Percentiles rank a stretch among this genome's conserved stretches.
Evolutionary conservation across 2,888 invertebrate genomes (phyloP).

Genomic region (Gymnoscelis rufifasciata): DNA sequence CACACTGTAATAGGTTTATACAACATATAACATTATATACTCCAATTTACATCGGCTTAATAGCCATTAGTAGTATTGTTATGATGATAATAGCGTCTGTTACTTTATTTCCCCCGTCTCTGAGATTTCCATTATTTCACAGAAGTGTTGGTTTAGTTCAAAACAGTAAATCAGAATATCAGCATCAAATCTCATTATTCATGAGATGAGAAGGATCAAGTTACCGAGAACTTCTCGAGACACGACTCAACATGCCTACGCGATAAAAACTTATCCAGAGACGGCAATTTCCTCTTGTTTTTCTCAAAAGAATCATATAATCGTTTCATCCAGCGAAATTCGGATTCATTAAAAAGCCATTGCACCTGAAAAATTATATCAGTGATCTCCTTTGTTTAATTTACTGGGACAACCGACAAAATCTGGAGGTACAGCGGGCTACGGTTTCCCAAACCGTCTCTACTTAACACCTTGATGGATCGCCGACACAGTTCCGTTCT

Average conservation of each 20-base stretch:
- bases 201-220: conserved; percentile 8
- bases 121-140: too few species aligned
- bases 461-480: conserved; percentile 77
- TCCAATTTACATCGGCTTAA: conserved; percentile 2
- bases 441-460: conserved; percentile 67
- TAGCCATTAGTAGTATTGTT: not conserved
- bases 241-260: conserved; percentile 1
- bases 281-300: conserved; percentile 7
- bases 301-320: conserved; percentile 8
- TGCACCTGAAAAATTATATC: conserved; percentile 58
- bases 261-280: conserved; percentile 3
- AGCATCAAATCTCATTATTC: conserved; percentile 6
- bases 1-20: conserved; percentile 20
- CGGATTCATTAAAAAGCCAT: conserved; percentile 22
- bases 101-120: too few species aligned
- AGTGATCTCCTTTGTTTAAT: conserved; percentile 72
- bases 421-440: conserved; percentile 68
- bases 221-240: conserved; percentile 1
- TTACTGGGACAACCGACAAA: conserved; percentile 70
- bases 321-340: conserved; percentile 13
- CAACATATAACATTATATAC: too few species aligned
- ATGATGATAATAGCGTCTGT: too few species aligned
- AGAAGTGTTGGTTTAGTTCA: too few species aligned
- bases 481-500: conserved; percentile 49
- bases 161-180: not conserved